Conservation (phyloP, 2,888 invertebrate species). For the Erpobdella octoculata region DNA sequence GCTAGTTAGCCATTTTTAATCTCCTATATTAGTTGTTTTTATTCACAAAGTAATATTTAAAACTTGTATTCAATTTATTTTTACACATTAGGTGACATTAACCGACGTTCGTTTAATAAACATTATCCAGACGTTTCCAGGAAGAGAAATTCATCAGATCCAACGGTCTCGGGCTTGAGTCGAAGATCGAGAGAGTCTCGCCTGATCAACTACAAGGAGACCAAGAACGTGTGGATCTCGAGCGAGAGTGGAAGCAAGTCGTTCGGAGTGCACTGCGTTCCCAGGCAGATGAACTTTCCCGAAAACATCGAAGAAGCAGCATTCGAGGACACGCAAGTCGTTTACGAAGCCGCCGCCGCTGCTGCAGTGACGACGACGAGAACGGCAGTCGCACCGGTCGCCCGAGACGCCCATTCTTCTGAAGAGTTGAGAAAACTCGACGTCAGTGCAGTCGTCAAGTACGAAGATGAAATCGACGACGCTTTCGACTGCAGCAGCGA, state of each 20-base stretch:
- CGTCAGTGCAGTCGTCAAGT: neutral
- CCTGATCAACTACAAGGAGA: neutral
- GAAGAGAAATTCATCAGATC: slow-evolving; percentile 21
- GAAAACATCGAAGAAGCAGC: slow-evolving; percentile 14
- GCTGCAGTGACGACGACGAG: neutral
- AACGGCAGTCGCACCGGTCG: neutral
- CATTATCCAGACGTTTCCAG: slow-evolving; percentile 1
- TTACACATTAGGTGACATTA: too few species aligned
- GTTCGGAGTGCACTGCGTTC: slow-evolving; percentile 16
- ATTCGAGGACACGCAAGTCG: slow-evolving; percentile 6
- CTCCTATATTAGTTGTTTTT: too few species aligned
- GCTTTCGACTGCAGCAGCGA: neutral
- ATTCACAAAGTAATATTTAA: too few species aligned
- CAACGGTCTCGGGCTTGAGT: slow-evolving; percentile 9
- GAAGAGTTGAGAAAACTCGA: neutral
- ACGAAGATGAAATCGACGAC: neutral
- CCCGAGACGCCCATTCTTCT: too few species aligned
- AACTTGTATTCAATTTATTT: too few species aligned
- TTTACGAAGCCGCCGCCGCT: too few species aligned
- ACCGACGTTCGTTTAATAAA: too few species aligned
- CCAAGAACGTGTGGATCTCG: slow-evolving; percentile 19
- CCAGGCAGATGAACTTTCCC: neutral
- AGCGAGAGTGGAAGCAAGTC: neutral
- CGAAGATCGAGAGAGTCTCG: neutral
- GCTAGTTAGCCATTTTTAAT: too few species aligned